Evolutionary conservation across 2,797 vertebrate genomes (phyloP).

Genomic region (Heteromormyrus szaboi): DNA sequence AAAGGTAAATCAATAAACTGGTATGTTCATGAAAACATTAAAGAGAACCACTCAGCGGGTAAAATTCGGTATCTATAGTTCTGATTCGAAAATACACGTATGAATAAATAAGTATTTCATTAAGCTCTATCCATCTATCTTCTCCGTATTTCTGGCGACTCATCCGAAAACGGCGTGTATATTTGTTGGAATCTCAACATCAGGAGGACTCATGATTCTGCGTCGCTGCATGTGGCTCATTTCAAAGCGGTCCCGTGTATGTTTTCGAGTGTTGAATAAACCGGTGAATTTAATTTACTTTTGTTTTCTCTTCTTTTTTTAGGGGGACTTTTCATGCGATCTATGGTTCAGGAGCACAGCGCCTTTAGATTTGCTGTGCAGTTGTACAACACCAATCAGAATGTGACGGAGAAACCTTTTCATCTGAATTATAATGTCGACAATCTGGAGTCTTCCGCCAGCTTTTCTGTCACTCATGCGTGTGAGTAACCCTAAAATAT

Average conservation of each 20-base stretch:
- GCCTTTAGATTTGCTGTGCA: constrained; percentile 98
- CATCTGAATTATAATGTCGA: constrained; percentile 98
- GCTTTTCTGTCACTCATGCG: constrained; percentile 98
- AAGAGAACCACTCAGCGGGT: not conserved
- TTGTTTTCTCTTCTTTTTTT: constrained; percentile 27
- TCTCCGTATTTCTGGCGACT: not conserved
- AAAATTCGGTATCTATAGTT: not conserved
- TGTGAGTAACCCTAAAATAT: constrained; percentile 74
- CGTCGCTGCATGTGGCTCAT: not conserved
- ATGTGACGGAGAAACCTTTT: constrained; percentile 96
- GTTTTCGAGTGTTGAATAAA: not conserved
- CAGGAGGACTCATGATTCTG: not conserved
- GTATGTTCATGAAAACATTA: not conserved
- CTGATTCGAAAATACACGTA: not conserved
- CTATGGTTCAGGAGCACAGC: constrained; percentile 98
- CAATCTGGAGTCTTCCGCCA: constrained; percentile 99
- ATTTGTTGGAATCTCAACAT: not conserved
- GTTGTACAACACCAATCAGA: constrained; percentile 99
- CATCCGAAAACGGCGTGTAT: not conserved
- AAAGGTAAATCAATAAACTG: not conserved
- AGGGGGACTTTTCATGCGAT: constrained; percentile 99
- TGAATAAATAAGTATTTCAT: not conserved
- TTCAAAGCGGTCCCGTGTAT: not conserved
- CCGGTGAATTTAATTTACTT: not conserved
- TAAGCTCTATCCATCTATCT: not conserved